phyloP scores from a whole-genome alignment of 2,888 invertebrate species.

The Chymomyza caudatula region DNA sequence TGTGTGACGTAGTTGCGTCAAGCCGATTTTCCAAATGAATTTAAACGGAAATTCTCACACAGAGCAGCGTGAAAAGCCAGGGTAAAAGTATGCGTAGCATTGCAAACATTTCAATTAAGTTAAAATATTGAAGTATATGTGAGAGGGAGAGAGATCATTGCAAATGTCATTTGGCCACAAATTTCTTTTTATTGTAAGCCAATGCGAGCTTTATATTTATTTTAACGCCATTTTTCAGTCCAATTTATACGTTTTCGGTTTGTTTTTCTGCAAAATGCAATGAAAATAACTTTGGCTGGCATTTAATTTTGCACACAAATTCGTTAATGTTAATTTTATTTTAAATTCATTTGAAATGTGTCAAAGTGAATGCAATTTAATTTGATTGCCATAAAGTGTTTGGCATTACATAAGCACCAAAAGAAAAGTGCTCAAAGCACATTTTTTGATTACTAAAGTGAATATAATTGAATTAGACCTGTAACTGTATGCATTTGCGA shows the following conservation, averaged over 20 bases:
- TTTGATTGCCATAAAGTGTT: background rate
- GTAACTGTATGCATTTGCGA: too few species aligned
- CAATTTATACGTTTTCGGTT: background rate
- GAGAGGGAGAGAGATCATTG: background rate
- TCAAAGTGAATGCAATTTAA: background rate
- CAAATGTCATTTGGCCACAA: constrained; percentile 14
- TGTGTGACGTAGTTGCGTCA: background rate
- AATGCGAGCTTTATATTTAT: background rate
- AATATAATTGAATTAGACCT: too few species aligned
- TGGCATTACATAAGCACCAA: too few species aligned
- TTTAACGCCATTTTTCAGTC: background rate
- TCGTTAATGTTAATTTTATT: background rate
- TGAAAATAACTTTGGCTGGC: background rate
- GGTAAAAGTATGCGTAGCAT: constrained; percentile 4
- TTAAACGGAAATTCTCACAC: background rate
- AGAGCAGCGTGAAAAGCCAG: too few species aligned
- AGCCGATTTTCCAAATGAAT: background rate
- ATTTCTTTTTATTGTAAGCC: constrained; percentile 4
- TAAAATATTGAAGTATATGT: constrained; percentile 13
- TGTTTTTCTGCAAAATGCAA: background rate
- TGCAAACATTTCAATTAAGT: constrained; percentile 58
- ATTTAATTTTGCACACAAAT: background rate
- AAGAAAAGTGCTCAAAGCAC: background rate
- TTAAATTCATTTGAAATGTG: background rate
- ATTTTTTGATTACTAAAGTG: too few species aligned